phyloP scores from a whole-genome alignment of 2,888 invertebrate genomes.

The Erannis defoliaria region DNA sequence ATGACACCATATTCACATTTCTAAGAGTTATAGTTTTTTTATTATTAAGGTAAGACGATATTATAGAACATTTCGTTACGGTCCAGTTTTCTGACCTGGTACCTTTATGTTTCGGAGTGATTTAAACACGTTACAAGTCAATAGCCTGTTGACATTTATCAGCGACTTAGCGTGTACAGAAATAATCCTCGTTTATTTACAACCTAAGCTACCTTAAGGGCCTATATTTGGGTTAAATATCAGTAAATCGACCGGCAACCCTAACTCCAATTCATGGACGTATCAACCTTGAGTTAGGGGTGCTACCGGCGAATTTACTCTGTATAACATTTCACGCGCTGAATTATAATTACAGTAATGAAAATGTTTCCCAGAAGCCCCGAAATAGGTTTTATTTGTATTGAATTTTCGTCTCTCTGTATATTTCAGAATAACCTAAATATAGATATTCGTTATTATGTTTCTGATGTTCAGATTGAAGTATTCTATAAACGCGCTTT shows the following conservation, averaged over 20 bases:
- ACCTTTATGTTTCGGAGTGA: too few species aligned
- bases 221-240: too few species aligned
- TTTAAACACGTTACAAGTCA: too few species aligned
- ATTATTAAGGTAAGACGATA: too few species aligned
- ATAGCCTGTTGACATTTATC: too few species aligned
- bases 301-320: background rate
- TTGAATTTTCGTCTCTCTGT: background rate
- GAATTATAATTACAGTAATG: too few species aligned
- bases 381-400: too few species aligned
- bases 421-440: slow-evolving; percentile 1
- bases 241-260: background rate
- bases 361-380: too few species aligned
- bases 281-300: background rate
- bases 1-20: too few species aligned
- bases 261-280: background rate
- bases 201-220: background rate
- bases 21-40: too few species aligned
- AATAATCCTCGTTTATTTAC: background rate
- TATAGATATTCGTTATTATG: background rate
- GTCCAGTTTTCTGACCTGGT: too few species aligned
- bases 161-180: background rate
- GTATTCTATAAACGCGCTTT: slow-evolving; percentile 1
- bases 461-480: background rate
- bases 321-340: background rate
- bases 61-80: too few species aligned